Percentiles rank a stretch among this genome's conserved stretches.
Conservation (phyloP, 2,888 invertebrate species). For the Papilio gigon region DNA sequence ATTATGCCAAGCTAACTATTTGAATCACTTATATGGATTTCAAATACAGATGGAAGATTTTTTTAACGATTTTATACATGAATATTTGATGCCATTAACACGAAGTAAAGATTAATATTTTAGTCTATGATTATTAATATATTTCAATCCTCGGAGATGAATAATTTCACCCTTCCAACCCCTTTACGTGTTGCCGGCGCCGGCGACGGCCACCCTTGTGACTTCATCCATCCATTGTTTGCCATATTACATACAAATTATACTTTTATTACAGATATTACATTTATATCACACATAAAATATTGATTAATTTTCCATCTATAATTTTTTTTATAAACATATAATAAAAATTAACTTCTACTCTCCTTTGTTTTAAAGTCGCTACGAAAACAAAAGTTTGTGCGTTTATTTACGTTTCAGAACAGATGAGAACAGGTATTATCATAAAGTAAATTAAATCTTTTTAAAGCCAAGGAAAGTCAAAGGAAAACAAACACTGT, state of each 20-base stretch:
- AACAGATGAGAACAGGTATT: not conserved
- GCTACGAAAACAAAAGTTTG: not conserved
- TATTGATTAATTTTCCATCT: not conserved
- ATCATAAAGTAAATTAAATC: not conserved
- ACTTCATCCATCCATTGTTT: slow-evolving; percentile 41
- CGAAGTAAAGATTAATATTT: not conserved
- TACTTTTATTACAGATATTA: slow-evolving; percentile 12
- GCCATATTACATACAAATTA: slow-evolving; percentile 2
- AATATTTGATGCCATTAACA: too few relatives aligned
- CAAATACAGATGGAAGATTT: not conserved
- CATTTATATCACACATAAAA: slow-evolving; percentile 17
- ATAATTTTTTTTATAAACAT: too few relatives aligned
- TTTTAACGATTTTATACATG: too few relatives aligned
- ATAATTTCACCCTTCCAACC: slow-evolving; percentile 13
- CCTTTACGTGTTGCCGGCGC: slow-evolving; percentile 43
- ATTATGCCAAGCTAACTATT: not conserved
- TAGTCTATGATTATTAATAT: not conserved
- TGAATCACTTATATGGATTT: not conserved
- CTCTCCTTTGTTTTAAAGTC: too few relatives aligned
- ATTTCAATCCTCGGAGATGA: not conserved
- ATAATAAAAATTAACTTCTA: too few relatives aligned
- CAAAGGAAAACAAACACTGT: not conserved
- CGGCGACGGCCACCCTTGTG: slow-evolving; percentile 44
- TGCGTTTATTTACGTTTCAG: not conserved
- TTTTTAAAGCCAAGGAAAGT: not conserved